Base-by-base conservation (phyloP, 2,888 invertebrate species). In the Eristalis arbustorum region DNA sequence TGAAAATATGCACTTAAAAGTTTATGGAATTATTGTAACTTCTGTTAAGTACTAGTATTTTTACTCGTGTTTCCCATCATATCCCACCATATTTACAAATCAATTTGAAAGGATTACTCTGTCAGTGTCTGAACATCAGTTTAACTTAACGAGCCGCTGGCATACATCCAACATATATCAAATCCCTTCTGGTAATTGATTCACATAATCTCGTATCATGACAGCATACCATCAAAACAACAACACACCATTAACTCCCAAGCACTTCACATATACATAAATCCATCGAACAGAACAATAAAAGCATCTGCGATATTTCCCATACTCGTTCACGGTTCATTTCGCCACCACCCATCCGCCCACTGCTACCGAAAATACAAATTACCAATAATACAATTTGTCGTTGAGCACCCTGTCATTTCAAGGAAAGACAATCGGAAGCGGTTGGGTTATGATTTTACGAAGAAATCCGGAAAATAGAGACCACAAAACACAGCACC, bases 181-280 rank as follows among this genome's bases (percentile, higher is more conserved):
- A 78, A 85, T 72, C 71, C 74, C 77, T 83, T 75, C 49, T 68
- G 56, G 82, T 83, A 87, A 87, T 75, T 87, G 87, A 83, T 78
- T 82, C 72, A 63, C 57, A 78, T 83, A 67, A 87, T 78, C 78
- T 68, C 63, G 31, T 49, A 83, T 75, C 63, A 74, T 87, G 78
- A 87, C 74, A 82, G 73, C 82, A 71, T 79, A 71, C 71, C 71
- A 83, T 83, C 82, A 75, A 75, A 78, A 78, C 85, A 85, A 84
- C 80, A 67, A 40, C 83, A 78, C 78, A 57, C 74, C 83, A 87
- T 87, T 83, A 87, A 83, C 83, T 77, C 77, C 56, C 69, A 83
- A 82, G 66, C 63, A 83, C 75, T 66, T 71, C 78, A 62, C 71
- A 82, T 77, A 64, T 59, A 83, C 74, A 82, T 75, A 83, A 82